These are phyloP conservation scores for Ceriagrion tenellum DNA, from an alignment of 2,888 invertebrate species.

Conservation along the genomic window DNA sequence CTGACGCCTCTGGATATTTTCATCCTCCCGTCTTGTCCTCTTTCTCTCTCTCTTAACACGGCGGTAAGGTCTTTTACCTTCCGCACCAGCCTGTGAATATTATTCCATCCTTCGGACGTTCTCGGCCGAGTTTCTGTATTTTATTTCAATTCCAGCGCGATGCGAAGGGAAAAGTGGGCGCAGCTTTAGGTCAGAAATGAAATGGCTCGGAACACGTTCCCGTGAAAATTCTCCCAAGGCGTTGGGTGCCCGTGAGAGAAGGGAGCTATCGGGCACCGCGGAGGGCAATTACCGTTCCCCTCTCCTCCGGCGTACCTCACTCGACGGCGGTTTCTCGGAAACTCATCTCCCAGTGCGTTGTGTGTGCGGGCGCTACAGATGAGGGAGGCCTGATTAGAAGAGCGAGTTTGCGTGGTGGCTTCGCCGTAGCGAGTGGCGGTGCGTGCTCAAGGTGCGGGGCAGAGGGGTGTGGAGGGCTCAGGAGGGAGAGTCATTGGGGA, in stretches of 20 bases:
- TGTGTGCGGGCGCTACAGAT: constrained; percentile 36
- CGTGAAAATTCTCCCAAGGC: background rate
- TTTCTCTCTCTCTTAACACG: background rate
- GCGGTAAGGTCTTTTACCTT: background rate
- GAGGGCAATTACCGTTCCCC: constrained; percentile 24
- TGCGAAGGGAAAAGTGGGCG: background rate
- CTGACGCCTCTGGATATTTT: background rate
- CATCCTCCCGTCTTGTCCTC: background rate
- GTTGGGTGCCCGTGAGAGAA: background rate
- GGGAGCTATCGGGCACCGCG: background rate
- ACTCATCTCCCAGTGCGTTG: constrained; percentile 1
- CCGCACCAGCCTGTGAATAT: background rate
- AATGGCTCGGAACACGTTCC: background rate
- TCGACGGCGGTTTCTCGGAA: constrained; percentile 17
- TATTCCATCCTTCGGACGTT: background rate
- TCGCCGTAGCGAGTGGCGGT: background rate
- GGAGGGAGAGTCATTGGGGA: background rate
- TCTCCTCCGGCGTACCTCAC: background rate
- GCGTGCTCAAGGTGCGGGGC: background rate
- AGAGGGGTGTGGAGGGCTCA: background rate
- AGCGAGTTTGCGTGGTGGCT: constrained; percentile 30
- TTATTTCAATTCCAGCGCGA: background rate
- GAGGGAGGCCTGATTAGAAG: constrained; percentile 23
- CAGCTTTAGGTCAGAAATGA: background rate
- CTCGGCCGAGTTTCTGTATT: background rate